Base-by-base conservation (phyloP, 2,888 invertebrate species). In the Sepioteuthis lessoniana region DNA sequence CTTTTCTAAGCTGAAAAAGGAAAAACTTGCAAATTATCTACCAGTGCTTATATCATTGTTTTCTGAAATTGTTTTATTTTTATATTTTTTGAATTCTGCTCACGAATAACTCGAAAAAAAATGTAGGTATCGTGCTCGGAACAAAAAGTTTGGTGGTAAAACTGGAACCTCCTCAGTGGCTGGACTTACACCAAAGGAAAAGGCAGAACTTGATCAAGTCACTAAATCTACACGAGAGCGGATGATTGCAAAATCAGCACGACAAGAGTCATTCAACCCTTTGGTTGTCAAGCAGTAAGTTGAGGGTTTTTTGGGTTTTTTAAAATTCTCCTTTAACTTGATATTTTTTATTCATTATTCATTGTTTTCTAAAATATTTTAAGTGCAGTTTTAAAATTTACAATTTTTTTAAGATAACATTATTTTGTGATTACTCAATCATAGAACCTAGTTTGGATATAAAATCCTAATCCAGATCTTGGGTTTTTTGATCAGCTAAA, bases 41-140 rank as follows among this genome's bases (percentile, higher is more conserved):
- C 8, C 31, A 28, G 13, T 35, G 28, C 28, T 94, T 21, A 5
- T 31, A 19, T 37, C 93, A 55, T 31, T 10, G 31, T 76, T 93
- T 25, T 19, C 46, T 93, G 42, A 35, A 55, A 47, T 38, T 25
- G 90, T 50, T 47, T 90, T 46, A 47, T n/a, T 37, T 94, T 46
- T 76, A 90, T 28, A 35, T 28, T 94, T 94, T 76, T 76, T 76
- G n/a, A 76, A 76, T 35, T n/a, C 76, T 76, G 76, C 76, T n/a
- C 76, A 35, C n/a, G 76, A 10, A 31, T 76, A 28, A 31, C 31
- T 28, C 10, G n/a, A 76, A 76, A n/a, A 76, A 76, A 76, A 76
- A 91, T 91, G 25, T 94, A 96, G 96, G 94, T 96, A 96, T 93
- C 95, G 96, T 90, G 95, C 95, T 31, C 95, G 95, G 94, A 96